Evolutionary conservation across 2,113 vertebrate genomes (phyloP).

Genomic region (cattle (Bos taurus)): DNA sequence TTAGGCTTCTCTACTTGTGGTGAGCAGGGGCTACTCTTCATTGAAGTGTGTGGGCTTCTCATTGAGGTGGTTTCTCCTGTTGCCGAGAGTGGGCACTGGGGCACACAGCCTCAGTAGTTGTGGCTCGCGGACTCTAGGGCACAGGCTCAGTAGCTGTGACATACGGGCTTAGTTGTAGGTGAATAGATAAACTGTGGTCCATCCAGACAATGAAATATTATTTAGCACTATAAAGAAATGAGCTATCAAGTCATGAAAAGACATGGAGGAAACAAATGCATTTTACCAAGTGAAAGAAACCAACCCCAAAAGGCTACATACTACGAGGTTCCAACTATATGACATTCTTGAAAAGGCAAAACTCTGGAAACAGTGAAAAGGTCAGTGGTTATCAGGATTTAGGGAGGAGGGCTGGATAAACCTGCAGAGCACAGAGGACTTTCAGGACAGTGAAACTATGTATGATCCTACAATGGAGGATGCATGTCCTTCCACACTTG

Average conservation of each 20-base stretch:
- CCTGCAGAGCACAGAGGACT: background rate
- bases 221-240: background rate
- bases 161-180: background rate
- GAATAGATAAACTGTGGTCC: background rate
- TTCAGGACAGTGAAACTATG: background rate
- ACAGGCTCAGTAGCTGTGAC: background rate
- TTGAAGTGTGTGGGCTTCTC: background rate
- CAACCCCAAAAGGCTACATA: background rate
- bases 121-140: background rate
- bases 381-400: background rate
- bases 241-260: background rate
- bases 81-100: background rate
- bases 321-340: background rate
- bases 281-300: background rate
- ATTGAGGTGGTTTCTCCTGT: background rate
- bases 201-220: no score
- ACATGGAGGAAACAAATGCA: background rate
- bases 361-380: background rate
- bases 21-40: background rate
- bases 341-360: background rate
- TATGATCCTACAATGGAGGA: fast-evolving
- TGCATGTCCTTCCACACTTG: background rate
- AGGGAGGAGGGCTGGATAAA: fast-evolving
- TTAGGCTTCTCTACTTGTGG: background rate
- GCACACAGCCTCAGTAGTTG: background rate